These are phyloP conservation scores for Hoplostethus mediterraneus DNA, from an alignment of 2,797 vertebrate species.

Conservation along the genomic window DNA sequence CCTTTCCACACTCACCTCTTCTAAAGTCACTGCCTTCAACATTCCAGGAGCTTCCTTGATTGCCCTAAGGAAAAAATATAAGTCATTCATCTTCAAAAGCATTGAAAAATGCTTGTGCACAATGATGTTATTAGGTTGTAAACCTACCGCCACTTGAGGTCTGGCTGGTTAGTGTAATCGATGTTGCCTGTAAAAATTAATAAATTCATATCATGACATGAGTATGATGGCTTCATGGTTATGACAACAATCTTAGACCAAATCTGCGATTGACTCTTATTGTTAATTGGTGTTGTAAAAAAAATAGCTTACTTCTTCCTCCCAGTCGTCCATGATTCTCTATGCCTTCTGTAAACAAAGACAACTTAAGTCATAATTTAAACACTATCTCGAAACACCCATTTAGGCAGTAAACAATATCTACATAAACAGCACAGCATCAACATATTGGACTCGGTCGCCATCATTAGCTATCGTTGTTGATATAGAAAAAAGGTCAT, in stretches of 20 bases:
- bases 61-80: background rate
- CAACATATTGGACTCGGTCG: too few relatives aligned
- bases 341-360: conserved; percentile 15
- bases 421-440: too few relatives aligned
- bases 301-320: conserved; percentile 47
- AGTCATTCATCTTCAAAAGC: too few relatives aligned
- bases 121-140: too few relatives aligned
- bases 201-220: background rate
- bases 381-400: too few relatives aligned
- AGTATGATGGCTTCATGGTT: background rate
- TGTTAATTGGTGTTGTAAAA: too few relatives aligned
- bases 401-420: too few relatives aligned
- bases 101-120: too few relatives aligned
- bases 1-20: background rate
- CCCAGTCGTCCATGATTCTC: conserved; percentile 62
- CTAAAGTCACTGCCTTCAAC: background rate
- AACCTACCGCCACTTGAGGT: conserved; percentile 27
- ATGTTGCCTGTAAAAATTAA: background rate
- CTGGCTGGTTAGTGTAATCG: background rate
- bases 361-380: background rate
- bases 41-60: conserved; percentile 21
- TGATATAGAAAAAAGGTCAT: too few relatives aligned
- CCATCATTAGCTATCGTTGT: too few relatives aligned
- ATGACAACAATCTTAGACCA: too few relatives aligned
- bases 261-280: too few relatives aligned